These are phyloP conservation scores for Strix uralensis DNA, from an alignment of 2,113 vertebrate species.

Conservation along the genomic window DNA sequence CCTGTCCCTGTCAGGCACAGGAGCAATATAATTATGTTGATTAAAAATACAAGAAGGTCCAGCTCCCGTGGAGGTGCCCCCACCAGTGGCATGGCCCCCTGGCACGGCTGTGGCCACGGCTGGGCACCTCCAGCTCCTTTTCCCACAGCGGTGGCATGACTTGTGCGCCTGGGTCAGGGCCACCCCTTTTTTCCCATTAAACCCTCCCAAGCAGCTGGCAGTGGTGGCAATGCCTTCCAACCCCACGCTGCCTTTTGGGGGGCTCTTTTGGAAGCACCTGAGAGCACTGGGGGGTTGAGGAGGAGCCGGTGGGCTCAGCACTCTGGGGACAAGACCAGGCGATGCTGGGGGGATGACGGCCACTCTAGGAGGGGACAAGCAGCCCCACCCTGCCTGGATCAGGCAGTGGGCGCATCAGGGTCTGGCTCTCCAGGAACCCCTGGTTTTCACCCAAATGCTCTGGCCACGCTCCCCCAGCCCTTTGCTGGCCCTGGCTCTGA, in stretches of 20 bases:
- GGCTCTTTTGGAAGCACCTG: background rate
- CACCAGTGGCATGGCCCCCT: background rate
- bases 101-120: fast-evolving
- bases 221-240: background rate
- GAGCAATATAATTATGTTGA: background rate
- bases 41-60: background rate
- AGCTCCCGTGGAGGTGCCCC: fast-evolving
- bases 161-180: background rate
- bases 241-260: fast-evolving
- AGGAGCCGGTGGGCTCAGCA: background rate
- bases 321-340: background rate
- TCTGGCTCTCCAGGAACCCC: background rate
- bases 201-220: fast-evolving
- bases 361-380: background rate
- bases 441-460: fast-evolving
- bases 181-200: background rate
- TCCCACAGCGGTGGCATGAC: background rate
- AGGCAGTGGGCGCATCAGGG: fast-evolving
- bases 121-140: background rate
- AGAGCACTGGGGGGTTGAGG: fast-evolving
- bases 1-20: fast-evolving
- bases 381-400: background rate
- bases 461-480: background rate
- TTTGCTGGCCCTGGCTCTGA: fast-evolving
- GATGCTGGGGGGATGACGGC: fast-evolving